Evolutionary conservation across 37 sponge, comb jelly and placozoan genomes (phyloP).

Genomic region (Chondrosia reniformis): DNA sequence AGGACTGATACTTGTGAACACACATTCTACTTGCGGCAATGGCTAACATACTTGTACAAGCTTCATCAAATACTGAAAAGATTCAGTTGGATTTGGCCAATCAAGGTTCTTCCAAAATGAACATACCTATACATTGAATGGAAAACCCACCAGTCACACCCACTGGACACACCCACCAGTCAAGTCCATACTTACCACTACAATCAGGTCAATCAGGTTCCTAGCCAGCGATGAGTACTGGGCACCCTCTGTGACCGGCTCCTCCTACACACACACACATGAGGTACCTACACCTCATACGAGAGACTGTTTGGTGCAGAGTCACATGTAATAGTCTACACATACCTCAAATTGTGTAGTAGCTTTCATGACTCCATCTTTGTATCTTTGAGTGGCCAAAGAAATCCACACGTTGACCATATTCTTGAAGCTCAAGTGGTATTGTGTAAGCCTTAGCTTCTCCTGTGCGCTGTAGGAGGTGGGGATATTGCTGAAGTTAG

Average conservation of each 20-base stretch:
- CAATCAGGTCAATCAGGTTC: not conserved
- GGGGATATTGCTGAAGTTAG: not conserved
- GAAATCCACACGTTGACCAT: conserved; percentile 11
- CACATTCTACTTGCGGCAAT: not conserved
- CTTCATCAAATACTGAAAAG: not conserved
- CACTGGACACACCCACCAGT: not conserved
- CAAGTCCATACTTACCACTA: not conserved
- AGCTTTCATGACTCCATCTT: conserved; percentile 5
- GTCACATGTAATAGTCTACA: not conserved
- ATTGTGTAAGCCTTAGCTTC: not conserved
- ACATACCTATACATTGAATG: not conserved
- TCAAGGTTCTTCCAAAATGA: conserved; percentile 8
- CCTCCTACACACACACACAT: not conserved
- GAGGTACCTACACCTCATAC: not conserved
- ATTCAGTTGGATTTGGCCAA: not conserved
- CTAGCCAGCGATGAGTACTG: not conserved
- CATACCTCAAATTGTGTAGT: not conserved
- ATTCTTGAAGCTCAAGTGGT: not conserved
- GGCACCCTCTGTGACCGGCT: conserved; percentile 6
- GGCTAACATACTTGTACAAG: not conserved
- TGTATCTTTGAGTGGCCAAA: not conserved
- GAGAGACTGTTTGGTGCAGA: not conserved
- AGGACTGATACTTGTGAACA: too few relatives aligned
- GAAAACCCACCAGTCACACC: not conserved
- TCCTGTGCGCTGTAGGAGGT: not conserved